Conservation (phyloP, 2,888 invertebrate genomes). For the Argyresthia goedartella region DNA sequence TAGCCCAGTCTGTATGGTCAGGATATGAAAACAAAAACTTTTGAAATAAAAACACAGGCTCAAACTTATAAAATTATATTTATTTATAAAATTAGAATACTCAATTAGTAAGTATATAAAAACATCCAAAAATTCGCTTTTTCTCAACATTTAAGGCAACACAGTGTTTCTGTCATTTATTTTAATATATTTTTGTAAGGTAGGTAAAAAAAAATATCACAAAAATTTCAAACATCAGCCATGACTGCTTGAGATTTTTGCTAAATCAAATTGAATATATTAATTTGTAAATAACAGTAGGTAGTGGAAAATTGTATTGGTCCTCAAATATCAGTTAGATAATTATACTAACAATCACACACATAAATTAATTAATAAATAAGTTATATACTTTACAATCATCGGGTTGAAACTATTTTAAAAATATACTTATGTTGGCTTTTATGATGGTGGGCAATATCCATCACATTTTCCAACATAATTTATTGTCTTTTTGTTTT, state of each 20-base stretch:
- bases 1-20: no score
- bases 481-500: neutral
- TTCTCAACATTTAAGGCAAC: constrained; percentile 43
- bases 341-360: no score
- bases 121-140: neutral
- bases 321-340: constrained; percentile 18
- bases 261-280: constrained; percentile 10
- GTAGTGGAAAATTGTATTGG: constrained; percentile 24
- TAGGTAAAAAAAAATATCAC: constrained; percentile 13
- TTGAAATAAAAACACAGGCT: constrained; percentile 28
- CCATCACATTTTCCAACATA: neutral
- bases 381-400: no score
- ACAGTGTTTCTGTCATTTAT: neutral
- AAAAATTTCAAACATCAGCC: constrained; percentile 67
- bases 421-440: neutral
- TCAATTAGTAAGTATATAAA: constrained; percentile 13
- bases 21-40: neutral
- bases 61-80: constrained; percentile 62
- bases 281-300: neutral
- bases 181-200: neutral
- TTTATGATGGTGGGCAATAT: neutral
- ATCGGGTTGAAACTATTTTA: neutral
- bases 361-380: no score
- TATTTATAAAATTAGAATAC: constrained; percentile 44
- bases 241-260: constrained; percentile 61